A percentile compares a stretch with the other conserved stretches of the same genome.
phyloP scores from a whole-genome alignment of 2,113 vertebrate genomes.

The Bucco capensis region DNA sequence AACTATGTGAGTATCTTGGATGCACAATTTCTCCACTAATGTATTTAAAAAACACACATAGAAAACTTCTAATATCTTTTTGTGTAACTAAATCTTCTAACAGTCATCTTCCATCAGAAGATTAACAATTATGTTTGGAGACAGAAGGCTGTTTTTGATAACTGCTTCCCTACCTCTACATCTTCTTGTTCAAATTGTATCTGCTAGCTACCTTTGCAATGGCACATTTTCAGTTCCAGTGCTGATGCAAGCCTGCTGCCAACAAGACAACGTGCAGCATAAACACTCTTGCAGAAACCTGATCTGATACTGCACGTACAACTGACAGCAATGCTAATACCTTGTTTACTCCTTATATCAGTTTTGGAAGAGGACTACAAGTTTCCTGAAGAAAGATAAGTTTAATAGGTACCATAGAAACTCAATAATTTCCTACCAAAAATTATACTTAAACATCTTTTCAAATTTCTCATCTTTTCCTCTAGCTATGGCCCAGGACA shows the following conservation, averaged over 20 bases:
- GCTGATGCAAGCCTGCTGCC: neutral
- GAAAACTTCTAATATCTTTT: neutral
- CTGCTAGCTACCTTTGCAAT: neutral
- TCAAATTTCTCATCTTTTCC: neutral
- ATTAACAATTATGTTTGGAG: neutral
- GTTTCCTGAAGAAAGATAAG: neutral
- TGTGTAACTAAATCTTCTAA: neutral
- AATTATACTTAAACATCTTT: neutral
- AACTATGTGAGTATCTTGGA: neutral
- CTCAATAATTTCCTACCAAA: neutral
- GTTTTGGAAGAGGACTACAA: neutral
- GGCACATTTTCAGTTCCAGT: neutral
- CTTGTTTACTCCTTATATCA: neutral
- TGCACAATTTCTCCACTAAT: neutral
- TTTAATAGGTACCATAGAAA: neutral
- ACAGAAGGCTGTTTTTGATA: neutral
- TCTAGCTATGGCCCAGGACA: neutral
- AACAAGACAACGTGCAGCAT: accelerated
- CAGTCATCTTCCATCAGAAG: neutral
- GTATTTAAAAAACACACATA: too few relatives aligned
- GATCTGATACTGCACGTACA: neutral
- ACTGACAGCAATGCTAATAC: neutral
- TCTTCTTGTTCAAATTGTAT: neutral
- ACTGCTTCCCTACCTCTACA: neutral
- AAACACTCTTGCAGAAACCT: neutral